A percentile compares a stretch with the other conserved stretches of the same genome.
Evolutionary conservation across 2,888 invertebrate species (phyloP).

Genomic region (Lepetodrilus schrolli): DNA sequence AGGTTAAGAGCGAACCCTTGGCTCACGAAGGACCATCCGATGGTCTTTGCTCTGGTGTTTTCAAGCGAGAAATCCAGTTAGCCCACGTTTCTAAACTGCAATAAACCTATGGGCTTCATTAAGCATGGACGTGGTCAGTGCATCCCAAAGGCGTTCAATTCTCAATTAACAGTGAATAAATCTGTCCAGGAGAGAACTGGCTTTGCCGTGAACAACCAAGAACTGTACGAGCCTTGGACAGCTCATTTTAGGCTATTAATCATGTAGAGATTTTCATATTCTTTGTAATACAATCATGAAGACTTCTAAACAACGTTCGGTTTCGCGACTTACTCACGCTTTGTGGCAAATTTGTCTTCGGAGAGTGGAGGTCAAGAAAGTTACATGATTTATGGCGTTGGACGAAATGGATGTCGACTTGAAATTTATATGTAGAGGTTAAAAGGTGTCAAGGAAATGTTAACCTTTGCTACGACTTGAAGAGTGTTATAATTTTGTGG

Average conservation of each 20-base stretch:
- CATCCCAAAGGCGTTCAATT: conserved; percentile 19
- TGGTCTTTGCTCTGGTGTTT: neutral
- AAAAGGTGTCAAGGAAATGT: neutral
- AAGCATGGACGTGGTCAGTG: neutral
- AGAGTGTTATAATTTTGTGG: no score
- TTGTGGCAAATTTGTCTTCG: conserved; percentile 23
- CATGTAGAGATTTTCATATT: conserved; percentile 28
- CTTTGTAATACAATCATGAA: conserved; percentile 4
- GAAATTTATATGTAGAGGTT: neutral
- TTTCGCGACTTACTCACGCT: neutral
- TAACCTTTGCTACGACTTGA: neutral
- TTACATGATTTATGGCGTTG: conserved; percentile 6
- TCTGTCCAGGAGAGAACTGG: neutral
- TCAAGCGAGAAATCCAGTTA: conserved; percentile 22
- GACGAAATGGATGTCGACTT: neutral
- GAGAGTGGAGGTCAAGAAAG: neutral
- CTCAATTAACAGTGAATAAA: conserved; percentile 29
- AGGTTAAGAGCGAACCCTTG: neutral
- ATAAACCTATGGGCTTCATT: conserved; percentile 10
- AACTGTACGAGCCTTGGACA: no score
- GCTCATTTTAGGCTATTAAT: conserved; percentile 26
- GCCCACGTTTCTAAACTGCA: neutral
- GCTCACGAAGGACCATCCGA: neutral
- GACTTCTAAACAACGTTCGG: neutral
- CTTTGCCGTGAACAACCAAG: no score